Base-by-base conservation (phyloP, 2,888 invertebrate genomes). In the Steinernema hermaphroditum region DNA sequence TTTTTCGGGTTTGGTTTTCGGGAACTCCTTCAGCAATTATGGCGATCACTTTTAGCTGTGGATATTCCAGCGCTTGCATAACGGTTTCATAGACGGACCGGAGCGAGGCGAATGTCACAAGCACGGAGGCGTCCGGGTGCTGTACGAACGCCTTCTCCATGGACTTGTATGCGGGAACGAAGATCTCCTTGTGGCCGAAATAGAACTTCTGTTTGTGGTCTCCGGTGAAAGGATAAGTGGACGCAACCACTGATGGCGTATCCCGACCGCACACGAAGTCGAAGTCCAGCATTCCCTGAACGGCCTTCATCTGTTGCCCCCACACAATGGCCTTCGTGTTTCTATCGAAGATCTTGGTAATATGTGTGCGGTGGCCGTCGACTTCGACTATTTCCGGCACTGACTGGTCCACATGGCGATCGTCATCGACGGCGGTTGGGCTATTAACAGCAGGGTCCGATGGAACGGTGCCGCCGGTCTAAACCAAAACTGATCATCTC, bases 131-230 rank as follows among this genome's bases (percentile, higher is more conserved):
- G 74, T 95, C 94, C 24, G 93, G 92, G 87, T 98, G 96, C 82
- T 94, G 95, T 6, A 90, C 91, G 92, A 97, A 94, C 0, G 96
- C 96, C 83, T 96, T 94, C 78, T 92, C 92, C 95, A 98, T 96
- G 85, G 93, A 93, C 82, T 96, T 96, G 89, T 97, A 99, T 6
- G 96, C 94, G 83, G 89, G 77, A 27, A 85, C 75, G n/a, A 85
- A 78, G 68, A 85, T 78, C 71, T 85, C 97, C 87, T 96, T 95
- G 89, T 98, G 97, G 0, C 98, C 98, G 92, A 96, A 98, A 88
- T 99, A 99, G 89, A 94, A 98, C 88, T 98, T 99, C 89, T 96
- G 96, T 87, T 96, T 96, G 89, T 98, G 97, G 88, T 98, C 96
- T 0, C 89, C 89, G 16, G 93, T 95, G 89, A 98, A 96, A 0